Percentiles rank a stretch among this genome's conserved stretches.
These are phyloP conservation scores for Orthosia incerta DNA, from an alignment of 2,888 invertebrate species.

Conservation along the genomic window DNA sequence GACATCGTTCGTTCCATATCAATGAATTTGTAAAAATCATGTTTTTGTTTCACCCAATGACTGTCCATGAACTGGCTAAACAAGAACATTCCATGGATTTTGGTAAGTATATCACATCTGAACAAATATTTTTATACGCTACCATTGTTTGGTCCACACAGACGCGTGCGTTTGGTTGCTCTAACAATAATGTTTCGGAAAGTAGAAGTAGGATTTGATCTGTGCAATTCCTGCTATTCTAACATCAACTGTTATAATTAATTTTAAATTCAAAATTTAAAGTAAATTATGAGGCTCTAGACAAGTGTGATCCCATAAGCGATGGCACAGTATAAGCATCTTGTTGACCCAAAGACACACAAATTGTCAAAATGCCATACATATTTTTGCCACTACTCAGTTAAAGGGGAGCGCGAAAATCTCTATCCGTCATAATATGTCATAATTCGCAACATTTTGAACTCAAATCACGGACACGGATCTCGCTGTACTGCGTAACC, in stretches of 20 bases:
- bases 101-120: conserved; percentile 13
- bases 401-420: too few species aligned
- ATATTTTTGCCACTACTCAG: too few species aligned
- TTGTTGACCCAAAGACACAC: too few species aligned
- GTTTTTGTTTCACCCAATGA: conserved; percentile 3
- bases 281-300: too few species aligned
- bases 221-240: too few species aligned
- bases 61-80: neutral
- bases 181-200: conserved; percentile 5
- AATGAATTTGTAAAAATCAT: conserved; percentile 2
- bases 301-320: too few species aligned
- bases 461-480: too few species aligned
- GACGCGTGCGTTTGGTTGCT: neutral
- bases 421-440: too few species aligned
- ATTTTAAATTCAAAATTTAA: neutral
- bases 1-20: neutral
- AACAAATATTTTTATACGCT: conserved; percentile 10
- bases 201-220: neutral
- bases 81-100: neutral
- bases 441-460: too few species aligned
- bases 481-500: too few species aligned
- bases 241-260: neutral
- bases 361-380: too few species aligned
- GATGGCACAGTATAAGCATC: too few species aligned
- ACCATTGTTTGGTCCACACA: neutral